Conservation (phyloP, 23 tunicate genomes). For the Halocynthia aurantium region DNA sequence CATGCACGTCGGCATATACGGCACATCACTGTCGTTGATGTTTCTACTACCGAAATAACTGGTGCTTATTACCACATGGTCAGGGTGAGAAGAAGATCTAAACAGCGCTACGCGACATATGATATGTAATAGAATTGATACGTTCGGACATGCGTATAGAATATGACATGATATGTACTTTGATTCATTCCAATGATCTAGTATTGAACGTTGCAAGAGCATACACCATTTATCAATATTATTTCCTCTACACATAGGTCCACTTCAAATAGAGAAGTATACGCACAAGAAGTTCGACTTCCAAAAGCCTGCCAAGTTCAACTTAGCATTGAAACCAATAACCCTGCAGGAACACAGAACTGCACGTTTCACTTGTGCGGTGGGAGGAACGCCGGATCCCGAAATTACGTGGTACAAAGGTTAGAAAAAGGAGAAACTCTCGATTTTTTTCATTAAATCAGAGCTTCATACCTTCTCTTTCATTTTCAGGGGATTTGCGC, state of each 20-base stretch:
- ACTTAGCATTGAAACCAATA: constrained; percentile 68
- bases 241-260: constrained; percentile 27
- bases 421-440: not conserved
- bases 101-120: too few relatives aligned
- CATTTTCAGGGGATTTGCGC: constrained; percentile 40
- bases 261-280: constrained; percentile 43
- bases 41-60: too few relatives aligned
- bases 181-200: too few relatives aligned
- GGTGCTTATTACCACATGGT: too few relatives aligned
- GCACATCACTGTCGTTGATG: too few relatives aligned
- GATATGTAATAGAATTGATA: too few relatives aligned
- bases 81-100: too few relatives aligned
- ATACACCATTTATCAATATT: too few relatives aligned
- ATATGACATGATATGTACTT: too few relatives aligned
- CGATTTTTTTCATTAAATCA: not conserved
- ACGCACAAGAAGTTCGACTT: constrained; percentile 42
- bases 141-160: too few relatives aligned
- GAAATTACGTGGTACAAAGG: constrained; percentile 93
- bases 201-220: too few relatives aligned
- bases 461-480: not conserved
- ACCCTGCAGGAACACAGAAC: constrained; percentile 50
- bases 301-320: constrained; percentile 71
- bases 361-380: constrained; percentile 90
- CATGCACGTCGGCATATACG: too few relatives aligned
- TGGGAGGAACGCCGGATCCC: constrained; percentile 78